Conservation (phyloP, 2,888 invertebrate genomes). For the Philereme transversata region DNA sequence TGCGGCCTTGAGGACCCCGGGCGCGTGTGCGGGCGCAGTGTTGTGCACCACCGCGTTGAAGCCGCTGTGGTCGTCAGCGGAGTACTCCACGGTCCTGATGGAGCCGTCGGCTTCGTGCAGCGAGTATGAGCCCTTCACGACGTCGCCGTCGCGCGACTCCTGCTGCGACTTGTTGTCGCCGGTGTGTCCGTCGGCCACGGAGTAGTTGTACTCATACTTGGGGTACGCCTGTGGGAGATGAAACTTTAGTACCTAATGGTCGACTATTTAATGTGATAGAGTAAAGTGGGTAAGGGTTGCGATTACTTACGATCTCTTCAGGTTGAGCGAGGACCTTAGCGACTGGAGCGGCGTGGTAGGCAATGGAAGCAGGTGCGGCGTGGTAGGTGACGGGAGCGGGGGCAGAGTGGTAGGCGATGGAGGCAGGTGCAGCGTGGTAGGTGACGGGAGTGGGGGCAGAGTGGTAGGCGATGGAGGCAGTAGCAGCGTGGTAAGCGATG, state of each 20-base stretch:
- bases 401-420: conserved; percentile 46
- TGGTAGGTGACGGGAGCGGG: conserved; percentile 39
- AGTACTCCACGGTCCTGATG: conserved; percentile 81
- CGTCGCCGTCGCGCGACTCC: conserved; percentile 80
- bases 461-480: conserved; percentile 46
- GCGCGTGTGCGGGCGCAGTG: conserved; percentile 53
- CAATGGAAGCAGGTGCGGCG: conserved; percentile 36
- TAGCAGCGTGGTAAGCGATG: conserved; percentile 41
- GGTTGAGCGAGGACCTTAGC: conserved; percentile 43
- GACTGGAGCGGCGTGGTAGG: conserved; percentile 35
- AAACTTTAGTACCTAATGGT: neutral
- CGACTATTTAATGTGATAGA: neutral
- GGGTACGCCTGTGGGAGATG: conserved; percentile 62
- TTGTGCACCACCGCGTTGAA: conserved; percentile 65
- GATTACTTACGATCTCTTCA: conserved; percentile 36
- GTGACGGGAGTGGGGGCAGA: conserved; percentile 45
- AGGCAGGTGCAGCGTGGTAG: conserved; percentile 43
- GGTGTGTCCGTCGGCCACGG: conserved; percentile 82
- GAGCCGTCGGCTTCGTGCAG: conserved; percentile 83
- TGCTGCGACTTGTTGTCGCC: conserved; percentile 84
- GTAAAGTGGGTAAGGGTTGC: neutral
- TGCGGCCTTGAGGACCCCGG: conserved; percentile 42
- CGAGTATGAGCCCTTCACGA: conserved; percentile 82
- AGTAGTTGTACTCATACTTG: conserved; percentile 80
- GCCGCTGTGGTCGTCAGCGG: conserved; percentile 80